Conservation (phyloP, 2,113 vertebrate genomes). For the Entelurus aequoreus region DNA sequence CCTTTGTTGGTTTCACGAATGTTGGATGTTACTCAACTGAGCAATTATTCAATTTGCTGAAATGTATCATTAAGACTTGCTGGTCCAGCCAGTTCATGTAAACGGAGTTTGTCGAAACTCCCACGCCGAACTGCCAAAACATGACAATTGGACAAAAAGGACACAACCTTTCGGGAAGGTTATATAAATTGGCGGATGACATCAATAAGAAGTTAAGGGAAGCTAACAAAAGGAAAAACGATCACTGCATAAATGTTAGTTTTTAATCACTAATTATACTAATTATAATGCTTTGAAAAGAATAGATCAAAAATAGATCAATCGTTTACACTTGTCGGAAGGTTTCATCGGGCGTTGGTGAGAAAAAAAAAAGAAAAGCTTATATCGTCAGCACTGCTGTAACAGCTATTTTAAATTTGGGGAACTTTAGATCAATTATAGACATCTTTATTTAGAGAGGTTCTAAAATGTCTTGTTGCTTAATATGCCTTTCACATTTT, state of each 20-base stretch:
- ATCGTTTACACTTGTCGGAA: background rate
- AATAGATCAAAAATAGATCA: background rate
- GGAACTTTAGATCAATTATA: constrained; percentile 12
- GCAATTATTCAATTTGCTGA: background rate
- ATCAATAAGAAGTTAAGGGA: background rate
- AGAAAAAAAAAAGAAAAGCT: constrained; percentile 5
- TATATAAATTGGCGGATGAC: background rate
- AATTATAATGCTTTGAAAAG: background rate
- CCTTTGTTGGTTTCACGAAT: no score
- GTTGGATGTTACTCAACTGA: background rate
- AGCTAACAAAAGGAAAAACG: background rate
- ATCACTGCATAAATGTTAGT: background rate
- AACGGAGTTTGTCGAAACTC: background rate
- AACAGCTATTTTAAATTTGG: constrained; percentile 24
- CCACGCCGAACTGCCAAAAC: background rate
- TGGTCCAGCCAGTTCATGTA: background rate
- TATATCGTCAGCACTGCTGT: constrained; percentile 12
- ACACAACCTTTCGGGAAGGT: background rate
- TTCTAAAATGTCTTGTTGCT: constrained; percentile 8
- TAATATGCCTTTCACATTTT: background rate
- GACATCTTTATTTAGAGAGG: constrained; percentile 25
- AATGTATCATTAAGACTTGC: background rate
- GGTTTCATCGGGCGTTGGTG: background rate
- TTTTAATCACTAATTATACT: background rate
- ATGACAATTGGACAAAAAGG: background rate